Evolutionary conservation across 2,888 invertebrate species (phyloP).

Genomic region (Drosophila tanythrix): DNA sequence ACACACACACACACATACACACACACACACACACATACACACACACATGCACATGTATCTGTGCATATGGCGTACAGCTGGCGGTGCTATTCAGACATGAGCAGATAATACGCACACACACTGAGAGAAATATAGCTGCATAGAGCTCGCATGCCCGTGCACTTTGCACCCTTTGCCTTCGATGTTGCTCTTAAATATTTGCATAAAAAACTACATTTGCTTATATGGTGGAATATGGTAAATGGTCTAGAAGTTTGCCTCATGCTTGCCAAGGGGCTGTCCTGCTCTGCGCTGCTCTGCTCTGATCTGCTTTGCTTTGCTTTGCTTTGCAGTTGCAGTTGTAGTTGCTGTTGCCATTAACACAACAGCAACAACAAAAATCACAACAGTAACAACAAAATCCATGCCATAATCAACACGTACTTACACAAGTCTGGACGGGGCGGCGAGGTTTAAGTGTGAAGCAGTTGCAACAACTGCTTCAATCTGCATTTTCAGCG

Average conservation of each 20-base stretch:
- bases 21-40: neutral
- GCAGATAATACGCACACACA: conserved; percentile 33
- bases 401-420: conserved; percentile 76
- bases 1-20: conserved; percentile 22
- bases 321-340: conserved; percentile 20
- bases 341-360: conserved; percentile 67
- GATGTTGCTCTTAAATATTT: conserved; percentile 81
- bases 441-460: conserved; percentile 29
- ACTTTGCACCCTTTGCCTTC: conserved; percentile 71
- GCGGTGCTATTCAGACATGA: conserved; percentile 49
- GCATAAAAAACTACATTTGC: conserved; percentile 76
- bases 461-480: conserved; percentile 17
- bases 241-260: conserved; percentile 76
- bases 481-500: conserved; percentile 15
- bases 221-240: conserved; percentile 77
- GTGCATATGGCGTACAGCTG: conserved; percentile 68
- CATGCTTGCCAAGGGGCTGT: conserved; percentile 25
- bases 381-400: conserved; percentile 48
- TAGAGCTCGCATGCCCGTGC: conserved; percentile 6
- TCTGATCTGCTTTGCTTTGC: conserved; percentile 9
- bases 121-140: conserved; percentile 36
- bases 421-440: conserved; percentile 68
- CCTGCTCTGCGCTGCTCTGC: neutral
- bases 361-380: conserved; percentile 43
- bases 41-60: conserved; percentile 2